A percentile compares a stretch with the other conserved stretches of the same genome.
Evolutionary conservation across 2,797 vertebrate species (phyloP).

Genomic region (Pachyuromys duprasi): DNA sequence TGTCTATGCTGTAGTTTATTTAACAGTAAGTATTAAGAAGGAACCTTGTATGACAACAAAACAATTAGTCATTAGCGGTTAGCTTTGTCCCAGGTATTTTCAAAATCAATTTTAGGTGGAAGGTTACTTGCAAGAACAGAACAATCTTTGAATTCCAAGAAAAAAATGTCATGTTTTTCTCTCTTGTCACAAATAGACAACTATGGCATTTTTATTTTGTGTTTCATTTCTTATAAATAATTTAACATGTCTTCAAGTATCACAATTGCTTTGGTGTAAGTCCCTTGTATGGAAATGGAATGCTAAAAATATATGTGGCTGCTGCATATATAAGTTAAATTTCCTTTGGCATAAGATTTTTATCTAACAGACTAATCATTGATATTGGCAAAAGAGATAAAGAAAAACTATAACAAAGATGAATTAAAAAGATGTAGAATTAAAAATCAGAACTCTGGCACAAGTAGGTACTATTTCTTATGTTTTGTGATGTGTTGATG

Average conservation of each 20-base stretch:
- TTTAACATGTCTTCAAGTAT: conserved; percentile 66
- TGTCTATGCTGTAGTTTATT: conserved; percentile 15
- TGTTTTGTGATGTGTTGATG: not conserved
- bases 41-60: conserved; percentile 8
- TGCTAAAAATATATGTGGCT: conserved; percentile 61
- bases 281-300: conserved; percentile 39
- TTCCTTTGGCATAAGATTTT: conserved; percentile 64
- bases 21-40: conserved; percentile 22
- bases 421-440: not conserved
- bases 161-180: conserved; percentile 64
- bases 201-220: conserved; percentile 70
- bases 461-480: conserved; percentile 12
- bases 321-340: conserved; percentile 66
- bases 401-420: conserved; percentile 18
- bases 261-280: conserved; percentile 53
- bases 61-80: not conserved
- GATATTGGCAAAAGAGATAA: conserved; percentile 30
- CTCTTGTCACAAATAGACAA: conserved; percentile 44
- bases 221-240: conserved; percentile 68
- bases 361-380: conserved; percentile 38
- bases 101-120: conserved; percentile 57
- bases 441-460: conserved; percentile 24
- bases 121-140: conserved; percentile 25
- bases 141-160: conserved; percentile 56
- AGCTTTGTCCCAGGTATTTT: conserved; percentile 50